These are phyloP conservation scores for Micromesistius poutassou DNA, from an alignment of 2,797 vertebrate species.

Conservation along the genomic window DNA sequence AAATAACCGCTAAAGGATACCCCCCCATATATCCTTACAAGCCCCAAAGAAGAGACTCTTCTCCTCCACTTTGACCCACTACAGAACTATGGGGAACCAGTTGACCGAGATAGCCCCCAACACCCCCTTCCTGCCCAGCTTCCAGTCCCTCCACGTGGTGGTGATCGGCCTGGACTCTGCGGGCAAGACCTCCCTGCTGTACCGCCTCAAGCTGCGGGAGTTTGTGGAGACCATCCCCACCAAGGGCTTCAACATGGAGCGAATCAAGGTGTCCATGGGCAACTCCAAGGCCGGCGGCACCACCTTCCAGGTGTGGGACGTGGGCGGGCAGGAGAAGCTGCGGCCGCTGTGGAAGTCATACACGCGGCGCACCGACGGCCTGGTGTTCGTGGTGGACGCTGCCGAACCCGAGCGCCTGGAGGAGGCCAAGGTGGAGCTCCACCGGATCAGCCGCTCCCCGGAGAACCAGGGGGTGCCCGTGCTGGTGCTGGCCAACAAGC, in stretches of 20 bases:
- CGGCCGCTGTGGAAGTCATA: conserved; percentile 81
- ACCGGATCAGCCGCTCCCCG: conserved; percentile 65
- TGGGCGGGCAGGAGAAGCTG: conserved; percentile 79
- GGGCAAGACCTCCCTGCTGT: conserved; percentile 79
- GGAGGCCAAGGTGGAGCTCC: conserved; percentile 78
- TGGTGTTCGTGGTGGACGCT: conserved; percentile 80
- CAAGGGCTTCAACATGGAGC: conserved; percentile 81
- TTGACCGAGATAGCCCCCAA: conserved; percentile 74
- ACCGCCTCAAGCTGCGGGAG: conserved; percentile 78
- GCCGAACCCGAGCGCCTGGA: conserved; percentile 73
- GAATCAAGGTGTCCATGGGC: conserved; percentile 71
- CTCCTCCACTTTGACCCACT: background rate
- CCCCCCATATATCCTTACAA: background rate
- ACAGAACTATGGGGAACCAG: conserved; percentile 76
- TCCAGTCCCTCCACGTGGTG: conserved; percentile 75
- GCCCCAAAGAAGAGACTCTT: background rate
- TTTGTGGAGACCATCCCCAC: conserved; percentile 78
- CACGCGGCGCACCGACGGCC: conserved; percentile 75
- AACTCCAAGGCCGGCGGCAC: conserved; percentile 57
- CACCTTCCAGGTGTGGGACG: conserved; percentile 80
- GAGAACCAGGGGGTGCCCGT: conserved; percentile 78
- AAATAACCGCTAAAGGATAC: background rate
- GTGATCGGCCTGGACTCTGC: conserved; percentile 77
- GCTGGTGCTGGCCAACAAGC: conserved; percentile 79
- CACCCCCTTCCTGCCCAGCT: conserved; percentile 67